Percentiles rank a stretch among this genome's conserved stretches.
Evolutionary conservation across 1,140 invertebrate species (phyloP).

Genomic region (Drosophila melanogaster): Release_6_plus_ISO1_MT NT_037436.4:18810501-18811000

Average conservation of each 20-base stretch:
- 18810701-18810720: conserved; percentile 40
- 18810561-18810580: conserved; percentile 9
- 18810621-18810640: conserved; percentile 34
- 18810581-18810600: conserved; percentile 11
- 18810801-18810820: conserved; percentile 11
- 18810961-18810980: conserved; percentile 9
- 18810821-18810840: conserved; percentile 43
- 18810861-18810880: conserved; percentile 37
- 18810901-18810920: conserved; percentile 46
- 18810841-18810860: conserved; percentile 31
- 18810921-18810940: conserved; percentile 51
- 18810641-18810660: conserved; percentile 21
- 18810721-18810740: background rate
- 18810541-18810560: background rate
- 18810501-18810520: background rate
- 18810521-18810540: background rate
- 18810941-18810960: conserved; percentile 8
- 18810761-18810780: conserved; percentile 45
- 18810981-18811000: conserved; percentile 35
- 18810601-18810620: conserved; percentile 18
- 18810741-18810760: conserved; percentile 30
- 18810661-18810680: background rate
- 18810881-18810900: conserved; percentile 19
- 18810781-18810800: conserved; percentile 22
- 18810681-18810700: conserved; percentile 27